Percentiles rank a stretch among this genome's conserved stretches.
These are phyloP conservation scores for Oxystoma pomonae DNA, from an alignment of 2,888 invertebrate genomes.

Conservation along the genomic window DNA sequence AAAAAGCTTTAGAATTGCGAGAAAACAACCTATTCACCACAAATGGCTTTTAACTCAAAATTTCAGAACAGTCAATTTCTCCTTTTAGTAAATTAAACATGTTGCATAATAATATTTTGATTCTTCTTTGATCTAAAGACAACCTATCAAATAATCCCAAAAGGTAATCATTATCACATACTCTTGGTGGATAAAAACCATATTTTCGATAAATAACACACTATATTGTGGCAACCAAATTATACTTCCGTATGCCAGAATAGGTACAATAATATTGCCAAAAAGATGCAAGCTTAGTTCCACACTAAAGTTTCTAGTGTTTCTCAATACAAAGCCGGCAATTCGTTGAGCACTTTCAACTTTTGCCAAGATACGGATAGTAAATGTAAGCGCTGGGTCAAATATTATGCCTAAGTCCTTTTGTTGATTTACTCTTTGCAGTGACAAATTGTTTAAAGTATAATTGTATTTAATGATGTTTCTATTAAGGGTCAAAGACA, in stretches of 20 bases:
- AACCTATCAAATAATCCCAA: not conserved
- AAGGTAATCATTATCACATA: not conserved
- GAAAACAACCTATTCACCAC: too few relatives aligned
- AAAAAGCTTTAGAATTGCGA: too few relatives aligned
- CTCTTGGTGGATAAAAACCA: not conserved
- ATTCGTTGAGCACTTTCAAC: not conserved
- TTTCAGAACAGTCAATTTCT: not conserved
- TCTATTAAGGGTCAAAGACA: not conserved
- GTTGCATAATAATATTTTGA: not conserved
- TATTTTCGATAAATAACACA: not conserved
- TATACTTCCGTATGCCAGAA: not conserved
- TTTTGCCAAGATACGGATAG: not conserved
- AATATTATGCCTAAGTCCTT: not conserved
- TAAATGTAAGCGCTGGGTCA: not conserved
- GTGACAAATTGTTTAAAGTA: not conserved
- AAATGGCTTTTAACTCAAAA: not conserved
- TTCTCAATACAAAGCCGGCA: too few relatives aligned
- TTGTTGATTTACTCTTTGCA: not conserved
- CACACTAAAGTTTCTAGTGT: too few relatives aligned
- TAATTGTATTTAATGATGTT: not conserved
- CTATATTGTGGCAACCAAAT: not conserved
- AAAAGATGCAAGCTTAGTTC: not conserved
- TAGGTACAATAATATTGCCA: not conserved
- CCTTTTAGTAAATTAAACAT: not conserved
- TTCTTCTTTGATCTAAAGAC: not conserved